Evolutionary conservation across 2,113 vertebrate species (phyloP).

Genomic region (Porphyrio hochstetteri): DNA sequence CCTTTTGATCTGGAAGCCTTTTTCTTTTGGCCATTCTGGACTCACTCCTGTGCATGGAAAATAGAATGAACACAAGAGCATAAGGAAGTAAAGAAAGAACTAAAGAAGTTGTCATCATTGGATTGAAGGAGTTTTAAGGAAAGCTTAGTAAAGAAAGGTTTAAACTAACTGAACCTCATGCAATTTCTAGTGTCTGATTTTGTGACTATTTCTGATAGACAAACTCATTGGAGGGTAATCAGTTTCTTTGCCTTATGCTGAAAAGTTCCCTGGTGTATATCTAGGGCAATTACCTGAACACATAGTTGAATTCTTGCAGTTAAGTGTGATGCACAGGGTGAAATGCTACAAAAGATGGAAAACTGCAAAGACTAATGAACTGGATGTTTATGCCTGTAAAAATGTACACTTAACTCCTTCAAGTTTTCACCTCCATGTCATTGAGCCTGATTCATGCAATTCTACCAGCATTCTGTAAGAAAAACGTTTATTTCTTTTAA

Average conservation of each 20-base stretch:
- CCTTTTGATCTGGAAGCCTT: background rate
- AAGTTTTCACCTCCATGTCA: background rate
- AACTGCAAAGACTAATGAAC: background rate
- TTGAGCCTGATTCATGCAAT: background rate
- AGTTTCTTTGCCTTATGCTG: background rate
- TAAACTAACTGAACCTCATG: background rate
- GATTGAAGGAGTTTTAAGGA: background rate
- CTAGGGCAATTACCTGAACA: background rate
- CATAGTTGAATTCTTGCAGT: background rate
- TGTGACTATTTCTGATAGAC: background rate
- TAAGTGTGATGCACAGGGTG: background rate
- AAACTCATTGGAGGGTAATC: background rate
- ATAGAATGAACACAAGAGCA: background rate
- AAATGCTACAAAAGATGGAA: background rate
- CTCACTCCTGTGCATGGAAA: background rate
- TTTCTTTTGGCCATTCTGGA: background rate
- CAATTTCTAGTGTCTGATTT: background rate
- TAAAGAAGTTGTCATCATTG: background rate
- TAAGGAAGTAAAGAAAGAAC: background rate
- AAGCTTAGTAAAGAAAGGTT: background rate
- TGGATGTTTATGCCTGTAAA: background rate
- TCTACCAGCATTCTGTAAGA: background rate
- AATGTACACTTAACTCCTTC: background rate
- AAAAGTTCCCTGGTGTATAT: background rate
- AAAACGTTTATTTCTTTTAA: background rate